phyloP scores from a whole-genome alignment of 2,888 invertebrate genomes.

The Phalera bucephala region DNA sequence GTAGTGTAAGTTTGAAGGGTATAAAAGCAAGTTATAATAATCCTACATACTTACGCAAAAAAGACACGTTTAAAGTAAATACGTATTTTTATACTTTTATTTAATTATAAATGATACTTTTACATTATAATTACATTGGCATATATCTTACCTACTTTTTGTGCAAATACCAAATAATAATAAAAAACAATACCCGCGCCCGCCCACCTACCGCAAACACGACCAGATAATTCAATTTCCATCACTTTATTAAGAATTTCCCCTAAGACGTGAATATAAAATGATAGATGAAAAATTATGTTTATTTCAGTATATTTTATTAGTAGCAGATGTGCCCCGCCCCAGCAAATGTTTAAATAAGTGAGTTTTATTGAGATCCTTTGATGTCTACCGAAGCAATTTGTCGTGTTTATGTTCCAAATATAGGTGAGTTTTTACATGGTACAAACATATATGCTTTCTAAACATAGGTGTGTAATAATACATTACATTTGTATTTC shows the following conservation, averaged over 20 bases:
- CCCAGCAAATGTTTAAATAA: constrained; percentile 57
- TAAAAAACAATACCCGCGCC: constrained; percentile 13
- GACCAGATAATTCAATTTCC: constrained; percentile 29
- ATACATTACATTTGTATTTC: too few relatives aligned
- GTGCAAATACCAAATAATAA: too few relatives aligned
- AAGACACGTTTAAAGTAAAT: too few relatives aligned
- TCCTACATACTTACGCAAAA: too few relatives aligned
- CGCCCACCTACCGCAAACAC: constrained; percentile 21
- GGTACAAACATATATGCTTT: constrained; percentile 1
- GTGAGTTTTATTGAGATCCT: constrained; percentile 65
- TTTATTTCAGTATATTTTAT: constrained; percentile 64
- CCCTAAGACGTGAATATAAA: constrained; percentile 32
- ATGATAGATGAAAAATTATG: constrained; percentile 50
- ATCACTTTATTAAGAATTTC: constrained; percentile 28
- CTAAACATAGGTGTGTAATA: neutral
- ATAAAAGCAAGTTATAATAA: too few relatives aligned
- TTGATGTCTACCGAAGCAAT: constrained; percentile 67
- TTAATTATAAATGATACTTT: too few relatives aligned
- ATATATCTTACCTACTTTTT: too few relatives aligned
- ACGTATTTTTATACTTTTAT: too few relatives aligned
- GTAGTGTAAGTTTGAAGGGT: too few relatives aligned
- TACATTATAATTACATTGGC: too few relatives aligned
- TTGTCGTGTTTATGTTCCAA: constrained; percentile 55
- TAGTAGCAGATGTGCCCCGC: constrained; percentile 63
- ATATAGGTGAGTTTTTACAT: constrained; percentile 36